A percentile compares a stretch with the other conserved stretches of the same genome.
Conservation (phyloP, 2,113 vertebrate genomes). For the Microcebus griseorufus region DNA sequence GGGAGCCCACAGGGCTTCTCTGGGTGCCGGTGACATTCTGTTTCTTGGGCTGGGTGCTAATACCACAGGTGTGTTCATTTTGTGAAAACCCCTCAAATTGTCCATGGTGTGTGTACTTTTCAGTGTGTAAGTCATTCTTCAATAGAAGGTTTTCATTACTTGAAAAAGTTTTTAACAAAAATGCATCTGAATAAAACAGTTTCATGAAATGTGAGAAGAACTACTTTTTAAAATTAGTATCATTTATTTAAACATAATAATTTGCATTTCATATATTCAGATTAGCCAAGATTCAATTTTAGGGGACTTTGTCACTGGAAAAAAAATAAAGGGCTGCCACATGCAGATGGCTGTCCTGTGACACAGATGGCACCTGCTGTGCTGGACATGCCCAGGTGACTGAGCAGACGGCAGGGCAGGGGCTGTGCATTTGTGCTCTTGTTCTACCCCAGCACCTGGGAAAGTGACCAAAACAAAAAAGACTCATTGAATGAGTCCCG, state of each 20-base stretch:
- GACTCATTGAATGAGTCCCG: background rate
- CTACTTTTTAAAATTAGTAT: background rate
- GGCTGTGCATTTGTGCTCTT: background rate
- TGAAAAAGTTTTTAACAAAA: background rate
- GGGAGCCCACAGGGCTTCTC: background rate
- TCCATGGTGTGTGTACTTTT: rapidly evolving
- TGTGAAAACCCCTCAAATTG: background rate
- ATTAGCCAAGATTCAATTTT: background rate
- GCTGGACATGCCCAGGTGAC: no score
- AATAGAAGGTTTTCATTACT: background rate
- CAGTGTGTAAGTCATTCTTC: background rate
- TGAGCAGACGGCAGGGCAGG: background rate
- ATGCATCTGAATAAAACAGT: background rate
- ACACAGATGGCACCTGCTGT: no score
- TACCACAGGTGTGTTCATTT: no score
- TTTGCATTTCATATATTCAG: background rate
- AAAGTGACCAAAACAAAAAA: background rate
- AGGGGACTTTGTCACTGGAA: background rate
- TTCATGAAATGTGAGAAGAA: background rate
- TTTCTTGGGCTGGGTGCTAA: background rate
- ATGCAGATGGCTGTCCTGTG: rapidly evolving
- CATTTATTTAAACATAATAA: no score
- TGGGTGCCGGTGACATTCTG: background rate
- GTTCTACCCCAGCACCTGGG: background rate
- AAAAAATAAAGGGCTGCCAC: background rate